Evolutionary conservation across 2,797 vertebrate genomes (phyloP), one percentile per base, ranked within the genome.

Genomic region (Crypturellus tataupa): DNA sequence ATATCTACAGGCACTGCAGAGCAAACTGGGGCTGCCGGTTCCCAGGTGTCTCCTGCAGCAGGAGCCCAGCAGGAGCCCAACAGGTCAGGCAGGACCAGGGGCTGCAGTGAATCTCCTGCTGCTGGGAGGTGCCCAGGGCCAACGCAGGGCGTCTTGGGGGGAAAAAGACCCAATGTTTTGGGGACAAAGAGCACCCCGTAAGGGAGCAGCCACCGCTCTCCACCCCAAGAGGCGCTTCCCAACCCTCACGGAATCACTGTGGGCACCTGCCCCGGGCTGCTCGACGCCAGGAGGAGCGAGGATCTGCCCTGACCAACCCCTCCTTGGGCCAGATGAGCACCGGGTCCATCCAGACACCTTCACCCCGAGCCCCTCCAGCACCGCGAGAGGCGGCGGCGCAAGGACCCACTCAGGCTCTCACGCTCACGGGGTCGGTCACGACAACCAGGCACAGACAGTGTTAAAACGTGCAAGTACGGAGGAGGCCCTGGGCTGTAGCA

Each of bases 1-100:
- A 27, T 79, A 85, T 90, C 95, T 87, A 64, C 27, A 64, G 65
- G 63, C 42, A 68, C 71, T 81, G 51, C 87, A 79, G 80, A 90
- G 79, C 77, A 79, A 93, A 83, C 89, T 65, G 69, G 72, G 10
- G 8, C 12, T 0, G 9, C 12, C 40, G 80, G 49, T 27, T 80
- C 58, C 69, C 42, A 2, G 39, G 71, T 35, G 42, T 39, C 44
- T 75, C 78, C 37, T 39, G 37, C 37, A 39, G 37, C 10, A 9
- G 37, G 37, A 37, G 37, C 37, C 37, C n/a, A n/a, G n/a, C n/a
- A n/a, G n/a, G n/a, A 39, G 37, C 37, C 10, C 37, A 39, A 39
- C 10, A 10, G 37, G 37, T 39, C 37, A 39, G 37, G 37, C 37
- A 39, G 37, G 37, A 39, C 37, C 37, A 37, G 37, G 37, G 37